Evolutionary conservation across 2,113 vertebrate species (phyloP), one percentile per base, ranked within the genome.

Genomic region (Odocoileus virginianus): DNA sequence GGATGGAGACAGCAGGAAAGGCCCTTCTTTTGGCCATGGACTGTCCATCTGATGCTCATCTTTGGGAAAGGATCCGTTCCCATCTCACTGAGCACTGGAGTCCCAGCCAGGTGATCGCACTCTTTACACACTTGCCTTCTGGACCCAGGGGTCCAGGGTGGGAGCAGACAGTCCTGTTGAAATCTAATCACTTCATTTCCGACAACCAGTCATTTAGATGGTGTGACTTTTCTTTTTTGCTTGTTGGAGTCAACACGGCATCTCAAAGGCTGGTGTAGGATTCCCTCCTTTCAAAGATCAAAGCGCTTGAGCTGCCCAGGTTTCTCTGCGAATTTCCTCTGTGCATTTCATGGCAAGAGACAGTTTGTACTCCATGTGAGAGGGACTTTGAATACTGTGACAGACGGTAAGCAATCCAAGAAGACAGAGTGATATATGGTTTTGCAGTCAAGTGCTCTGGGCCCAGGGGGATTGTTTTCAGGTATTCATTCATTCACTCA

Each of bases 281-380:
- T 97, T 98, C 86, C 81, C 11, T 87, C 78, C 84, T 93, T 87
- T 96, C 14, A 81, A 90, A 97, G 96, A 98, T 98, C 78, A 98
- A 98, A 98, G 97, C 0, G 0, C 6, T 60, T 21, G 47, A 79
- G 74, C 33, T 40, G 67, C 50, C 91, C 28, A 71, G 43, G 25
- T 97, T 81, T 91, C 91, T 91, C 95, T 64, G 90, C n/a, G 23
- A 15, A 11, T 87, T 98, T 98, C 95, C 95, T 91, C 82, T 36
- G 11, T 84, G 78, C 76, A 13, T 91, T 55, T 14, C 85, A n/a
- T 17, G 52, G 61, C 23, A 25, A n/a, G 74, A 82, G 33, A 47
- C 45, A 15, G 54, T 85, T 30, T 94, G 50, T 45, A 27, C 67
- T 94, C 21, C 21, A 6, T 4, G 2, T 17, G 27, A 95, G 85